Evolutionary conservation across 64 coral and sea anemone species (phyloP).

Genomic region (Pocillopora verrucosa): DNA sequence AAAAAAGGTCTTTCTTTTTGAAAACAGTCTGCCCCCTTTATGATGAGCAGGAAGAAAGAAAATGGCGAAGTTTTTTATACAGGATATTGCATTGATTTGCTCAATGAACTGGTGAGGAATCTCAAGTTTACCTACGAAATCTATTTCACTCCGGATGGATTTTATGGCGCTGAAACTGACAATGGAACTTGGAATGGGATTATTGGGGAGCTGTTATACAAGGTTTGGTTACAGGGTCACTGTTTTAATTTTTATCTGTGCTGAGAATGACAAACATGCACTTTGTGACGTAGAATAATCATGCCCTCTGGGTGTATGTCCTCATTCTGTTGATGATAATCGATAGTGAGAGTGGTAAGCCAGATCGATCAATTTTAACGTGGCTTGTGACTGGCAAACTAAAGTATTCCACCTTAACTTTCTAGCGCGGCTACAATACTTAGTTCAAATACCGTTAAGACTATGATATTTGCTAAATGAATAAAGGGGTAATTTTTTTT

Average conservation of each 20-base stretch:
- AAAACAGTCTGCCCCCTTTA: constrained; percentile 54
- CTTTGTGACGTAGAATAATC: no score
- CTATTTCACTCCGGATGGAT: neutral
- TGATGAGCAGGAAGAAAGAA: constrained; percentile 6
- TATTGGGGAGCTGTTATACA: constrained; percentile 24
- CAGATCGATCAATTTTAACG: no score
- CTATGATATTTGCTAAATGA: no score
- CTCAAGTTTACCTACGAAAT: constrained; percentile 28
- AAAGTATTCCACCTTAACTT: no score
- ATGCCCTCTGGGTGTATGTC: no score
- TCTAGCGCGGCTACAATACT: no score
- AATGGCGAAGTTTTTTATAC: neutral
- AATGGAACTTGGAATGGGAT: constrained; percentile 57
- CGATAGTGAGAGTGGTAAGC: no score
- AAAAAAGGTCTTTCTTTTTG: neutral
- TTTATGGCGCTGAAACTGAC: constrained; percentile 7
- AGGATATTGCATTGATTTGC: constrained; percentile 57
- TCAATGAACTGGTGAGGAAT: constrained; percentile 30
- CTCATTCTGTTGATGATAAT: no score
- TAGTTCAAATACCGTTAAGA: no score
- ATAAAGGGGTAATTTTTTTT: no score
- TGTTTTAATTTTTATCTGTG: neutral
- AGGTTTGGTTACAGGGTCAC: neutral
- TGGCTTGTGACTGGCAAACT: no score
- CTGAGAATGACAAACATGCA: neutral